A percentile compares a stretch with the other conserved stretches of the same genome.
Conservation (phyloP, 2,797 vertebrate species). For the Anguilla obscura region DNA sequence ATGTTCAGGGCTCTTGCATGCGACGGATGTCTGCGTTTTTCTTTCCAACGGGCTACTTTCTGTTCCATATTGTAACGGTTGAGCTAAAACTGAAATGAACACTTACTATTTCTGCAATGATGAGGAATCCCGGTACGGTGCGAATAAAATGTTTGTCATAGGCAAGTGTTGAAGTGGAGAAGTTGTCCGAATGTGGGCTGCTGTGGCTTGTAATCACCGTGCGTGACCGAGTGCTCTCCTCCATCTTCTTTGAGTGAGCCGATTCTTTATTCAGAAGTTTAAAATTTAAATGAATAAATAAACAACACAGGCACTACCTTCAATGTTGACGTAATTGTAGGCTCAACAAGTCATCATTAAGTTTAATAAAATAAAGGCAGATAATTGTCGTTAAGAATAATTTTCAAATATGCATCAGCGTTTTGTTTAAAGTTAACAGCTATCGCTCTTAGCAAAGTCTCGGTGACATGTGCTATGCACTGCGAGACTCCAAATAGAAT, state of each 20-base stretch:
- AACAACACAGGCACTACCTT: neutral
- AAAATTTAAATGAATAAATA: neutral
- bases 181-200: constrained; percentile 48
- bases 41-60: neutral
- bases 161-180: constrained; percentile 59
- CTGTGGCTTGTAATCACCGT: constrained; percentile 38
- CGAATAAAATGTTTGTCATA: constrained; percentile 64
- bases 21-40: neutral
- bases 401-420: neutral
- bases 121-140: constrained; percentile 59
- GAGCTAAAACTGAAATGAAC: neutral
- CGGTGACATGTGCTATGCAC: neutral
- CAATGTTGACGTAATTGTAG: neutral
- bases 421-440: neutral
- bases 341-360: constrained; percentile 1
- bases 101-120: constrained; percentile 72
- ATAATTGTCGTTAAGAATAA: neutral
- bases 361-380: neutral
- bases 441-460: neutral
- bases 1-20: neutral
- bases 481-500: neutral
- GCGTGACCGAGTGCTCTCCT: constrained; percentile 49
- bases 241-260: constrained; percentile 56
- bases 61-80: neutral
- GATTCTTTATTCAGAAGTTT: constrained; percentile 2